These are phyloP conservation scores for Dicycla oo DNA, from an alignment of 2,888 invertebrate species.

Conservation along the genomic window DNA sequence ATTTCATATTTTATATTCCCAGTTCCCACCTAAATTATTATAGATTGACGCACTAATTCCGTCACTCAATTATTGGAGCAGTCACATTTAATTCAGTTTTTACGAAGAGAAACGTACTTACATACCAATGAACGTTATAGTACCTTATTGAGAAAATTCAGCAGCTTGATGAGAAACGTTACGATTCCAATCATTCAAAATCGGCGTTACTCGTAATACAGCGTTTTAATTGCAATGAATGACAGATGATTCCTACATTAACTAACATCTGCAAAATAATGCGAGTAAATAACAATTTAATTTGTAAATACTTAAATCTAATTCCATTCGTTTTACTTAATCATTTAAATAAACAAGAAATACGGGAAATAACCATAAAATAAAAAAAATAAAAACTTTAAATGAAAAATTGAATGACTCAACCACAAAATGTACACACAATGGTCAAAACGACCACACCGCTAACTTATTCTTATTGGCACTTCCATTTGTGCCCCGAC, in stretches of 20 bases:
- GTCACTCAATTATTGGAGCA: too few species aligned
- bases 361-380: not conserved
- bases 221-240: not conserved
- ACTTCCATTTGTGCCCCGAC: constrained; percentile 46
- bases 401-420: too few species aligned
- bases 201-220: too few species aligned
- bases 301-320: not conserved
- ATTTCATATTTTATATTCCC: too few species aligned
- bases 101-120: too few species aligned
- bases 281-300: not conserved
- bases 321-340: not conserved
- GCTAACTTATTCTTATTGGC: constrained; percentile 59
- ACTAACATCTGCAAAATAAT: not conserved
- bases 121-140: too few species aligned
- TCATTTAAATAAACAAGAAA: not conserved
- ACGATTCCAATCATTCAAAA: not conserved
- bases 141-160: not conserved
- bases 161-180: not conserved
- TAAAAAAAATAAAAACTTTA: too few species aligned
- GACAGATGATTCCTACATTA: not conserved
- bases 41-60: too few species aligned
- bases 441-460: constrained; percentile 55
- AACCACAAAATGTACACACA: constrained; percentile 46
- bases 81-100: too few species aligned
- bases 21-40: too few species aligned